phyloP scores from a whole-genome alignment of 2,113 vertebrate genomes.

The Alectura lathami region DNA sequence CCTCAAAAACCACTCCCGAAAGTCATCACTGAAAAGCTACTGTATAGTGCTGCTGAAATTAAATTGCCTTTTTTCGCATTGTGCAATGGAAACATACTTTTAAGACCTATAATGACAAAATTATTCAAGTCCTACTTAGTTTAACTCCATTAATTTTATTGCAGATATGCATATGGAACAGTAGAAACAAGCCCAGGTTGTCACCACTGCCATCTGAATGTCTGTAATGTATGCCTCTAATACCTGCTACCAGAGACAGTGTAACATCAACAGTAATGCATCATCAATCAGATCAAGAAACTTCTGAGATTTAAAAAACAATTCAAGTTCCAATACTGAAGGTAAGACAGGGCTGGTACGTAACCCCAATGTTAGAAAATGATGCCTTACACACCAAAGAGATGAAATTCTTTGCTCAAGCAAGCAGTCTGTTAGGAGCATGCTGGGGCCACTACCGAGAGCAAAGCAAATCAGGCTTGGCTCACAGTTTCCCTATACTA shows the following conservation, averaged over 20 bases:
- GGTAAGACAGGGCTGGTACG: neutral
- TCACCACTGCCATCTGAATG: neutral
- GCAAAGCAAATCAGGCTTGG: neutral
- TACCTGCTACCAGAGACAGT: neutral
- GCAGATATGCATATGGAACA: neutral
- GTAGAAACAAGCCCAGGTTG: neutral
- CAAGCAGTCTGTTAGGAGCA: neutral
- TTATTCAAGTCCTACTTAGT: neutral
- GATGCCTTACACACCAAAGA: neutral
- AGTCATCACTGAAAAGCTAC: neutral
- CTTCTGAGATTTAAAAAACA: neutral
- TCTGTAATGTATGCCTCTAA: neutral
- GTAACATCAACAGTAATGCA: neutral
- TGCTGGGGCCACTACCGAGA: accelerated
- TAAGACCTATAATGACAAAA: neutral
- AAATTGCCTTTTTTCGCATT: neutral
- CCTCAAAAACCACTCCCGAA: neutral
- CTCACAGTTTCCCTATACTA: neutral
- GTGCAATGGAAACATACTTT: neutral
- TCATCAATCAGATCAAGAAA: neutral
- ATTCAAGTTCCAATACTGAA: neutral
- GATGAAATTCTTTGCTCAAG: neutral
- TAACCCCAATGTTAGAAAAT: neutral
- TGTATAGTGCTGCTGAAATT: neutral
- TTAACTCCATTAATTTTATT: neutral